phyloP scores from a whole-genome alignment of 2,113 vertebrate species.

The Osmerus mordax region DNA sequence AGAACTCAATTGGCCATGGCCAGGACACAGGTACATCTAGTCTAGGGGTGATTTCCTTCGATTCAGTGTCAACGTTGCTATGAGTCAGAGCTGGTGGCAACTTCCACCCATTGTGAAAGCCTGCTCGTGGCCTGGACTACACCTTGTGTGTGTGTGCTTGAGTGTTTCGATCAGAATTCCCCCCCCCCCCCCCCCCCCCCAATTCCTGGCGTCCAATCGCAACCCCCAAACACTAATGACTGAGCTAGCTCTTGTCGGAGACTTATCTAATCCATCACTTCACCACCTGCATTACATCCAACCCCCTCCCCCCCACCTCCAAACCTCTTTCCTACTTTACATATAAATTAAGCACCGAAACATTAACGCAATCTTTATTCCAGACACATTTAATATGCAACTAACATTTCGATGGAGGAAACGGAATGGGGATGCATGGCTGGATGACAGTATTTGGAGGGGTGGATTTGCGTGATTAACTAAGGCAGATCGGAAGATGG shows the following conservation, averaged over 20 bases:
- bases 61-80: constrained; percentile 12
- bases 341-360: constrained; percentile 42
- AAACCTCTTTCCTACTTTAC: constrained; percentile 37
- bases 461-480: constrained; percentile 26
- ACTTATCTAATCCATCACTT: constrained; percentile 50
- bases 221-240: constrained; percentile 58
- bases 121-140: constrained; percentile 27
- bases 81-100: constrained; percentile 10
- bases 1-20: constrained; percentile 33
- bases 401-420: background rate
- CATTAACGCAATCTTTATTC: constrained; percentile 27
- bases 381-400: constrained; percentile 19
- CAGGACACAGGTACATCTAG: constrained; percentile 24
- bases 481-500: constrained; percentile 2
- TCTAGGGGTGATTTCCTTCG: constrained; percentile 29
- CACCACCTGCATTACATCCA: constrained; percentile 29
- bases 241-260: constrained; percentile 42
- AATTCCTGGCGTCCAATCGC: constrained; percentile 43
- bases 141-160: too few relatives aligned
- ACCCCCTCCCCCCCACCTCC: background rate
- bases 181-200: constrained; percentile 21
- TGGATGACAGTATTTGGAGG: background rate
- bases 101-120: constrained; percentile 35
- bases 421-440: background rate
- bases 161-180: too few relatives aligned